A percentile compares a stretch with the other conserved stretches of the same genome.
These are phyloP conservation scores for Perizoma flavofasciatum DNA, from an alignment of 2,888 invertebrate genomes.

Conservation along the genomic window DNA sequence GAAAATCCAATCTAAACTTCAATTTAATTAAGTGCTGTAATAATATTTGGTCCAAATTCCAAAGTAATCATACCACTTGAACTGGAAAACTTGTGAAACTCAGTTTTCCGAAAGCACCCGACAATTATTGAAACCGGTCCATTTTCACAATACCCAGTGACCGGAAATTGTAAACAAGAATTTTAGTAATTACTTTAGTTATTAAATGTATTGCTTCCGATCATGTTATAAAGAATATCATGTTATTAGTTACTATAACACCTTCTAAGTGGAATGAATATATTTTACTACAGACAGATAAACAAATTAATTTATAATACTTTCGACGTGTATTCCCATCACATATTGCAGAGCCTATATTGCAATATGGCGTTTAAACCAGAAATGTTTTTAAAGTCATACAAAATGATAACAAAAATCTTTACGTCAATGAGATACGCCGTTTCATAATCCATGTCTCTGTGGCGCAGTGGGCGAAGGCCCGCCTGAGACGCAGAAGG, in stretches of 20 bases:
- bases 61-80: slow-evolving; percentile 7
- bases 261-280: background rate
- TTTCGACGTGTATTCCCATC: no score
- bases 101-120: slow-evolving; percentile 13
- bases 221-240: no score
- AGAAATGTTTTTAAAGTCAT: no score
- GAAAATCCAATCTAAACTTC: background rate
- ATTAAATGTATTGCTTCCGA: slow-evolving; percentile 12
- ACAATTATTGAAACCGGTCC: slow-evolving; percentile 12
- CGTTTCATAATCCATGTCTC: no score
- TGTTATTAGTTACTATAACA: no score
- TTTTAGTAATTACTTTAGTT: slow-evolving; percentile 9
- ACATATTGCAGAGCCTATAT: no score
- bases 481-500: no score
- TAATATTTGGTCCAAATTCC: slow-evolving; percentile 8
- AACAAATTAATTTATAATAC: background rate
- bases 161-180: slow-evolving; percentile 21
- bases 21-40: background rate
- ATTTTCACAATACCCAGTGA: slow-evolving; percentile 13
- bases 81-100: slow-evolving; percentile 18
- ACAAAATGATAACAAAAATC: no score
- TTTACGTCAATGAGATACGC: no score
- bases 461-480: no score
- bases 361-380: no score
- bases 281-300: slow-evolving; percentile 1